Conservation (phyloP, 2,113 vertebrate species). For the Cololabis saira region DNA sequence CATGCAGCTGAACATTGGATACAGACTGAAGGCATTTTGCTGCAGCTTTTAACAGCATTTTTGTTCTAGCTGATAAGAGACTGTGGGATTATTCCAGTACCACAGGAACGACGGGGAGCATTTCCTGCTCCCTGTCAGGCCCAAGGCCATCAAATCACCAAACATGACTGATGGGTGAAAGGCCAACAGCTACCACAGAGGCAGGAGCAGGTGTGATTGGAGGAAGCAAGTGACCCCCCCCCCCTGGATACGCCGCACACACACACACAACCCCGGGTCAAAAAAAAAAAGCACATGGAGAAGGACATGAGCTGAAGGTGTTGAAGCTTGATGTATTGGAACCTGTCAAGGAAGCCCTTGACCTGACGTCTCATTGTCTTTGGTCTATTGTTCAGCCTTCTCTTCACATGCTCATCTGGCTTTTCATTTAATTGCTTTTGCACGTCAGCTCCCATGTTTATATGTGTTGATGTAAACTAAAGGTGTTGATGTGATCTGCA, state of each 20-base stretch:
- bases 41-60: slow-evolving; percentile 13
- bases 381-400: no score
- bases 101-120: background rate
- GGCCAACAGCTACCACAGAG: slow-evolving; percentile 45
- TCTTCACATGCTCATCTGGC: background rate
- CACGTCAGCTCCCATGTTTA: background rate
- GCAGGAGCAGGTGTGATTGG: slow-evolving; percentile 52
- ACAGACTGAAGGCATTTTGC: slow-evolving; percentile 10
- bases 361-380: slow-evolving; percentile 24
- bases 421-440: background rate
- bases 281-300: slow-evolving; percentile 32
- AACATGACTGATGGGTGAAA: slow-evolving; percentile 37
- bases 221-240: slow-evolving; percentile 22
- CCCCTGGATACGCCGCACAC: no score
- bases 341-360: slow-evolving; percentile 26
- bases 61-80: slow-evolving; percentile 4
- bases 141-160: slow-evolving; percentile 32
- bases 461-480: background rate
- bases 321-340: slow-evolving; percentile 31
- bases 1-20: background rate
- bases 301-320: slow-evolving; percentile 27
- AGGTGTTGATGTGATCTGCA: background rate
- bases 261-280: no score
- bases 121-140: background rate
- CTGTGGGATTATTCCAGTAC: background rate